phyloP scores from a whole-genome alignment of 2,797 vertebrate species.

The Dryobates pubescens region DNA sequence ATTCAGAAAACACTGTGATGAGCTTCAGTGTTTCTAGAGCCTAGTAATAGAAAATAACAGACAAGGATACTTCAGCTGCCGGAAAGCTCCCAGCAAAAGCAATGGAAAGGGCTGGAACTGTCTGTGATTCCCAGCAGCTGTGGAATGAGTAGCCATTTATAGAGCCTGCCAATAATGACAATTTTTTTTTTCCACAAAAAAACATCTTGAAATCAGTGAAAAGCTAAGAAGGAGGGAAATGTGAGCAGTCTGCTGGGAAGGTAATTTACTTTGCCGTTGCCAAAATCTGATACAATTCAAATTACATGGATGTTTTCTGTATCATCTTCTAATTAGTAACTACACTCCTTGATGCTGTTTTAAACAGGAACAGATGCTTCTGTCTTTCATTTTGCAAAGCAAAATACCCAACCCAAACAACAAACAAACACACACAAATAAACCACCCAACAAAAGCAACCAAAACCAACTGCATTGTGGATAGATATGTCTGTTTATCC shows the following conservation, averaged over 20 bases:
- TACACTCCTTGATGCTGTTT: constrained; percentile 6
- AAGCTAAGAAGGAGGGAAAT: background rate
- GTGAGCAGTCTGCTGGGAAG: background rate
- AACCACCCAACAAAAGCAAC: no score
- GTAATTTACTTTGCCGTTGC: background rate
- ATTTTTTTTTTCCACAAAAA: background rate
- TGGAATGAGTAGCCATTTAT: background rate
- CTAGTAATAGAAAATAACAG: background rate
- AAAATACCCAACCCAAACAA: background rate
- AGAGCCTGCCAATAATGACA: background rate
- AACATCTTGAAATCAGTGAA: background rate
- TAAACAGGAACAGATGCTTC: constrained; percentile 32
- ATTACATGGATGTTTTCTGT: constrained; percentile 1
- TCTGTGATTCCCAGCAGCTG: background rate
- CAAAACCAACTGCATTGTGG: background rate
- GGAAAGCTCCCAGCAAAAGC: background rate
- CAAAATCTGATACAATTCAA: constrained; percentile 24
- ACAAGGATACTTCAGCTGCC: background rate
- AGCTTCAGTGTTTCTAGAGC: background rate
- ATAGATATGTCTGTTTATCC: background rate
- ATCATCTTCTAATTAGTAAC: constrained; percentile 11
- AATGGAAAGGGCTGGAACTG: background rate
- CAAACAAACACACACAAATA: no score
- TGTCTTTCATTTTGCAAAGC: background rate
- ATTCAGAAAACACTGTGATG: background rate